phyloP scores from a whole-genome alignment of 2,888 invertebrate genomes.

The Aphodius granarius region DNA sequence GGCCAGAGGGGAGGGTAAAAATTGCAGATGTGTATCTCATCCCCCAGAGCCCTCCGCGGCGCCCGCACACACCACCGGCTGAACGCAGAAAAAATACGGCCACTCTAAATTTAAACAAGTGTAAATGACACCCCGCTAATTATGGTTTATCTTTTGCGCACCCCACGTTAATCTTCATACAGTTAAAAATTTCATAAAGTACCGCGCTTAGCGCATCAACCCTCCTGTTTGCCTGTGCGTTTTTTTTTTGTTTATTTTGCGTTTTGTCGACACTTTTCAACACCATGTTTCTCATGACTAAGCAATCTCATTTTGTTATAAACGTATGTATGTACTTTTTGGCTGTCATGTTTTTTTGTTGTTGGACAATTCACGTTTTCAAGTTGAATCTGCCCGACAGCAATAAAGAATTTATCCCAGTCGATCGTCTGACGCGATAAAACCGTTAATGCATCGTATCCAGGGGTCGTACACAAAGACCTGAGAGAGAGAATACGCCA shows the following conservation, averaged over 20 bases:
- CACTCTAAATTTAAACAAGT: conserved; percentile 57
- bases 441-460: conserved; percentile 34
- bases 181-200: conserved; percentile 47
- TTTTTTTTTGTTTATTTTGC: conserved; percentile 14
- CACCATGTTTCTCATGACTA: background rate
- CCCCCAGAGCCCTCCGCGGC: conserved; percentile 6
- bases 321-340: no score
- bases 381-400: background rate
- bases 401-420: conserved; percentile 24
- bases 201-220: conserved; percentile 32
- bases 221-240: conserved; percentile 17
- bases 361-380: background rate
- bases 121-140: conserved; percentile 57
- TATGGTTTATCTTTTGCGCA: conserved; percentile 55
- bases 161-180: conserved; percentile 54
- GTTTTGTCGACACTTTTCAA: background rate
- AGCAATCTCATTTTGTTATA: background rate
- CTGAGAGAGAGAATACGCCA: background rate
- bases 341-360: background rate
- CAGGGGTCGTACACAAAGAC: background rate
- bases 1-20: conserved; percentile 38
- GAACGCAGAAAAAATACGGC: conserved; percentile 36
- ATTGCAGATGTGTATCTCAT: conserved; percentile 37
- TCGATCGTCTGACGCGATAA: conserved; percentile 44
- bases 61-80: background rate